Evolutionary conservation across 1,140 invertebrate species (phyloP).

Genomic region (Ceratosolen fusciceps): DNA sequence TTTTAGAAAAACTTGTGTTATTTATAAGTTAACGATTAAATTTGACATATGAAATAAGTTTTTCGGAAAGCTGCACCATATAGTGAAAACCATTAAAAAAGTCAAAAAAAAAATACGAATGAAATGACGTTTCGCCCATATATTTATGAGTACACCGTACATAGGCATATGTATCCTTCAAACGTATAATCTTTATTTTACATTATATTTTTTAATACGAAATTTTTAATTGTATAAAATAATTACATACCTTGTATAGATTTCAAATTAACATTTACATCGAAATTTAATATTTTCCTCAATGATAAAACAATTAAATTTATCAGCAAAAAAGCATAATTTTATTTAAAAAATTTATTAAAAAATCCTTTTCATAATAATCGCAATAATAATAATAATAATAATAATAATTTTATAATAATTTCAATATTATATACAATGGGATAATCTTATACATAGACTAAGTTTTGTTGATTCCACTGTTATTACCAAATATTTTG

Average conservation of each 20-base stretch:
- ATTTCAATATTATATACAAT: background rate
- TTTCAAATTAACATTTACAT: no score
- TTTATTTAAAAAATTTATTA: no score
- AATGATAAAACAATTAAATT: no score
- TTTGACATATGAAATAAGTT: background rate
- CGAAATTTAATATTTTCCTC: no score
- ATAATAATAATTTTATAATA: background rate
- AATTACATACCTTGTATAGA: no score
- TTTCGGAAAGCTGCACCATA: background rate
- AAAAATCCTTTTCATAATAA: no score
- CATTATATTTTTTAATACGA: background rate
- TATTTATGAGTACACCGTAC: background rate
- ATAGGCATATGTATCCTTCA: background rate
- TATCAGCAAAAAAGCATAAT: no score
- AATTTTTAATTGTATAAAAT: no score
- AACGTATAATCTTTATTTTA: background rate
- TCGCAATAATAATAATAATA: background rate
- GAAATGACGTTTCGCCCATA: background rate
- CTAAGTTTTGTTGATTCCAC: no score
- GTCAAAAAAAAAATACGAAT: background rate
- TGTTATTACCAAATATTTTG: no score
- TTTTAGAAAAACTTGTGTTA: background rate
- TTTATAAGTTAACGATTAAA: background rate
- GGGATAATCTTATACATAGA: no score
- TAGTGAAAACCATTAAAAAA: no score